A percentile compares a stretch with the other conserved stretches of the same genome.
Conservation (phyloP, 2,888 invertebrate species). For the Amblyjoppa proteus region DNA sequence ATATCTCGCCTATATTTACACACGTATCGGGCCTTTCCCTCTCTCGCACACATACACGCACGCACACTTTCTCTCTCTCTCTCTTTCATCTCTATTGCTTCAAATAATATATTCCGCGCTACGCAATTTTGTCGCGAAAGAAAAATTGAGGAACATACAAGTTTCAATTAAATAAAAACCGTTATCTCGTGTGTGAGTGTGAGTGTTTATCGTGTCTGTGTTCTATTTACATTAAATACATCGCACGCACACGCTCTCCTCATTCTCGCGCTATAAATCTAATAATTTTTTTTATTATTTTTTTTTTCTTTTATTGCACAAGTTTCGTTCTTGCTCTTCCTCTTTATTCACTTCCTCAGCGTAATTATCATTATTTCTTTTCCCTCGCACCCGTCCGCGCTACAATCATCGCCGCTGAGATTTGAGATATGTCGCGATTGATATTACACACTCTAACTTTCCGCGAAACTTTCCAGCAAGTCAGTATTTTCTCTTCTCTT, state of each 20-base stretch:
- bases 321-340: conserved; percentile 40
- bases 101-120: conserved; percentile 80
- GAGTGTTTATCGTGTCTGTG: not conserved
- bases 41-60: conserved; percentile 6
- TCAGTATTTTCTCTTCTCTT: conserved; percentile 17
- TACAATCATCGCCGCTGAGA: not conserved
- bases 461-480: conserved; percentile 1
- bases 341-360: conserved; percentile 27
- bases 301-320: conserved; percentile 62
- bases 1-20: conserved; percentile 75
- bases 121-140: conserved; percentile 79
- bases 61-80: conserved; percentile 16
- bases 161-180: conserved; percentile 74
- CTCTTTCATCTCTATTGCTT: conserved; percentile 80
- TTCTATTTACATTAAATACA: conserved; percentile 83
- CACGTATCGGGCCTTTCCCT: conserved; percentile 64
- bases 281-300: conserved; percentile 18
- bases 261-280: conserved; percentile 41
- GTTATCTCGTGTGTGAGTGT: conserved; percentile 58
- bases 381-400: conserved; percentile 5
- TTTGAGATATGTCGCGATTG: conserved; percentile 80
- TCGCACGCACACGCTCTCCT: conserved; percentile 41
- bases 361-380: conserved; percentile 2
- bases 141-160: conserved; percentile 20
- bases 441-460: conserved; percentile 74